Percentiles rank a stretch among this genome's conserved stretches.
phyloP scores from a whole-genome alignment of 2,888 invertebrate species.

The Euplexia lucipara region DNA sequence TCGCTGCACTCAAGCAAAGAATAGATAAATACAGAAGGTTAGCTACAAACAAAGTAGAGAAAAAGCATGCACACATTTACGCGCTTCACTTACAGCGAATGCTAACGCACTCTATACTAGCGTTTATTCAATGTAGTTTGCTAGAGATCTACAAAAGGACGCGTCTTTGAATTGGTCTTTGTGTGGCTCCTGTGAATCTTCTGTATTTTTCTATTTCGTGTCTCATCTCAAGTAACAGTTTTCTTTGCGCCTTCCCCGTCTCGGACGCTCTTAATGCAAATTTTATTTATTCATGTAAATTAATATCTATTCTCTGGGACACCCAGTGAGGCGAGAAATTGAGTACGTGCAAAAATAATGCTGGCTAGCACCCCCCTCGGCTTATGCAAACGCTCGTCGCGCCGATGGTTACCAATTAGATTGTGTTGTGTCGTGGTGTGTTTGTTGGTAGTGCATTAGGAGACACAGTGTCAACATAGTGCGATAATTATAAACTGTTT shows the following conservation, averaged over 20 bases:
- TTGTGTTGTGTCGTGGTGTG: constrained; percentile 68
- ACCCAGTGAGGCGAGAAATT: constrained; percentile 89
- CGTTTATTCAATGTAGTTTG: background rate
- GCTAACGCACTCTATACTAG: background rate
- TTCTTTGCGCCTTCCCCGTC: constrained; percentile 75
- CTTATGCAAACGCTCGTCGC: constrained; percentile 83
- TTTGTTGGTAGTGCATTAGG: constrained; percentile 37
- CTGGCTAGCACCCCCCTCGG: constrained; percentile 64
- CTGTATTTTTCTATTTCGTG: background rate
- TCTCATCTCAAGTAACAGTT: constrained; percentile 74
- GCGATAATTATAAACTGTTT: constrained; percentile 7
- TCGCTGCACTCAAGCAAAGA: constrained; percentile 65
- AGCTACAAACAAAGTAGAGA: background rate
- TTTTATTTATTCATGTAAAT: constrained; percentile 91
- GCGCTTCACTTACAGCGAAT: background rate
- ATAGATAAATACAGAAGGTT: constrained; percentile 13
- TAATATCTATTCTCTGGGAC: constrained; percentile 89
- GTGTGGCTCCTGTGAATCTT: background rate
- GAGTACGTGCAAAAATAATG: constrained; percentile 91
- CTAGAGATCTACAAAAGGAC: no score
- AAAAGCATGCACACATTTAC: background rate
- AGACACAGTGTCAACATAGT: constrained; percentile 36
- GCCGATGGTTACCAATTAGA: constrained; percentile 82
- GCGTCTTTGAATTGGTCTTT: no score
- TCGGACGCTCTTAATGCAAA: constrained; percentile 89